phyloP scores from a whole-genome alignment of 2,113 vertebrate species.

The Abramis brama region DNA sequence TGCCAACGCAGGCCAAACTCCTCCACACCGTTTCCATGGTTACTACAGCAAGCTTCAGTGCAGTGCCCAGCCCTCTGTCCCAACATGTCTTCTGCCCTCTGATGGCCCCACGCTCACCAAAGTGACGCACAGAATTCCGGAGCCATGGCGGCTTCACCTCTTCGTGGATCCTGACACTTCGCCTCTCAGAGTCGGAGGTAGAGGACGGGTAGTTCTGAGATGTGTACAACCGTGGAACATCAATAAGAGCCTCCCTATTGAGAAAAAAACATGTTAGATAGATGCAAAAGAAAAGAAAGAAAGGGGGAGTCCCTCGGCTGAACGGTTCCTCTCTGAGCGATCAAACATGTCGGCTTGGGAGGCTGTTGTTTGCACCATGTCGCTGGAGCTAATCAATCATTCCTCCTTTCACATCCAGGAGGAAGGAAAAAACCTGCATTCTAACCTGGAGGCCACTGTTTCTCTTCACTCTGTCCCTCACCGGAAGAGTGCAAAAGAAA shows the following conservation, averaged over 20 bases:
- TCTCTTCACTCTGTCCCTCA: constrained; percentile 57
- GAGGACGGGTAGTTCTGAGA: not conserved
- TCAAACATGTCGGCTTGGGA: constrained; percentile 53
- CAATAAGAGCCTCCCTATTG: constrained; percentile 46
- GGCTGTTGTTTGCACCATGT: constrained; percentile 49
- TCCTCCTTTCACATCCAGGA: constrained; percentile 61
- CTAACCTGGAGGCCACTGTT: constrained; percentile 58
- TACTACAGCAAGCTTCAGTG: constrained; percentile 80
- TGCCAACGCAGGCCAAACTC: constrained; percentile 84
- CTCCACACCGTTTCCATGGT: constrained; percentile 91
- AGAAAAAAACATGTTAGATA: constrained; percentile 46
- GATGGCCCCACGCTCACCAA: constrained; percentile 75
- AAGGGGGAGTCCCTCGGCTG: constrained; percentile 53
- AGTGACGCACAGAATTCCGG: constrained; percentile 67
- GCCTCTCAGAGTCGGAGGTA: not conserved
- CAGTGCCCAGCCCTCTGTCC: constrained; percentile 82
- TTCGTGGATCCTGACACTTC: not conserved
- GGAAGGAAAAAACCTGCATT: constrained; percentile 45
- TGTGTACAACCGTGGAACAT: not conserved
- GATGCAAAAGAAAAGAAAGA: not conserved
- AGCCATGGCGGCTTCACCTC: constrained; percentile 64
- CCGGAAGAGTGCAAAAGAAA: constrained; percentile 70
- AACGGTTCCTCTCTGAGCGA: constrained; percentile 51
- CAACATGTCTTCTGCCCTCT: constrained; percentile 95
- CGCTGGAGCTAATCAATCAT: constrained; percentile 69